Percentiles rank a stretch among this genome's conserved stretches.
These are phyloP conservation scores for Abrostola triplasia DNA, from an alignment of 2,888 invertebrate species.

Conservation along the genomic window DNA sequence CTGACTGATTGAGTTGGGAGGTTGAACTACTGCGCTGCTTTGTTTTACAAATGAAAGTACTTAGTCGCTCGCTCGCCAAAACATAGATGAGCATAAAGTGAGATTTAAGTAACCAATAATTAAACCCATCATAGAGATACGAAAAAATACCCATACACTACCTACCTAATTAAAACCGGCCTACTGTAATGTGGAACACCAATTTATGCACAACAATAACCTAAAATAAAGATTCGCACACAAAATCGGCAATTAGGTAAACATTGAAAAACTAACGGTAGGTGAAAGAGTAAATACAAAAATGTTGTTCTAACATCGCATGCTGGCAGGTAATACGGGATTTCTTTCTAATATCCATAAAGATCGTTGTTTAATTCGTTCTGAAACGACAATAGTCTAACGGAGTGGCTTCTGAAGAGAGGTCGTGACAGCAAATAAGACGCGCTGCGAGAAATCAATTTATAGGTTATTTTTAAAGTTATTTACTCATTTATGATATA, in stretches of 20 bases:
- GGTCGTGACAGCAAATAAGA: conserved; percentile 27
- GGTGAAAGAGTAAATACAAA: conserved; percentile 1
- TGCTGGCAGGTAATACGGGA: conserved; percentile 41
- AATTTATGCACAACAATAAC: not conserved
- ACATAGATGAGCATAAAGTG: too few relatives aligned
- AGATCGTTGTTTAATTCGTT: conserved; percentile 45
- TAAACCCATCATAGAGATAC: too few relatives aligned
- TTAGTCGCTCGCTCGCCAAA: too few relatives aligned
- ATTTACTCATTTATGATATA: too few relatives aligned
- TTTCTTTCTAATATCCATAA: conserved; percentile 46
- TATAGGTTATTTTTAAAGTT: not conserved
- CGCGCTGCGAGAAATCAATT: conserved; percentile 32
- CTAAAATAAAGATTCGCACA: not conserved
- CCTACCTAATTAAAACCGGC: not conserved
- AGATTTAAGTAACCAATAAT: too few relatives aligned
- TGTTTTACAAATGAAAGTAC: too few relatives aligned
- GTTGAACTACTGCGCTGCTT: too few relatives aligned
- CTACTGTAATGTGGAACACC: not conserved
- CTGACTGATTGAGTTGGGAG: too few relatives aligned
- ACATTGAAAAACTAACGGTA: conserved; percentile 34
- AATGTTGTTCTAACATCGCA: conserved; percentile 1
- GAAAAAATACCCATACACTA: too few relatives aligned
- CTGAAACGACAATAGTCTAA: conserved; percentile 45
- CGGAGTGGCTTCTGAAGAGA: conserved; percentile 30
- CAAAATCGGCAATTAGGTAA: conserved; percentile 10